phyloP scores from a whole-genome alignment of 2,888 invertebrate species.

The Rotaria macrura region DNA sequence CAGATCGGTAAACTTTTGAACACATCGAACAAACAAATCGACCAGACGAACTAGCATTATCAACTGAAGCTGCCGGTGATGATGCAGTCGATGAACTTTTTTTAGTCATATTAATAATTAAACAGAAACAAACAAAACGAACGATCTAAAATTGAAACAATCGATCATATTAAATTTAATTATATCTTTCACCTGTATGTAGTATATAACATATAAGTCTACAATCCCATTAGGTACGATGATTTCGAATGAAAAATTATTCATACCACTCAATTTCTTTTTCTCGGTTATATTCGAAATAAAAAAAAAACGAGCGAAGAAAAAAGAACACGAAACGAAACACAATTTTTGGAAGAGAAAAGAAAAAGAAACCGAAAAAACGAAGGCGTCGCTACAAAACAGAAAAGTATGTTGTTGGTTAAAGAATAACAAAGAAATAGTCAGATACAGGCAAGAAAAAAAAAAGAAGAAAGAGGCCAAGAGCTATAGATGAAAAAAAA shows the following conservation, averaged over 20 bases:
- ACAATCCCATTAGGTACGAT: neutral
- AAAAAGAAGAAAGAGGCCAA: neutral
- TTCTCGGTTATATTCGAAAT: neutral
- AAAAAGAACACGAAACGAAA: neutral
- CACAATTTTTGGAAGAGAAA: neutral
- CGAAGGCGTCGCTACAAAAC: neutral
- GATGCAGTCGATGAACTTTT: neutral
- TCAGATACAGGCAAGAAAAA: neutral
- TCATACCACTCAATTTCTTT: neutral
- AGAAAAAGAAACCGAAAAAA: neutral
- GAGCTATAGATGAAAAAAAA: neutral
- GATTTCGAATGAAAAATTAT: neutral
- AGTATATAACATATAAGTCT: neutral
- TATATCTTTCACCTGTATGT: too few species aligned
- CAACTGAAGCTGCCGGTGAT: neutral
- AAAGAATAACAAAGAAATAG: neutral
- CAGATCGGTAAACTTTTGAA: slow-evolving; percentile 7
- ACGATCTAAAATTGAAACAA: neutral
- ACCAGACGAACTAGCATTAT: neutral
- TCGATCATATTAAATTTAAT: neutral
- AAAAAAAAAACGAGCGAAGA: neutral
- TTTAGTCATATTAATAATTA: neutral
- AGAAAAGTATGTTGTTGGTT: neutral
- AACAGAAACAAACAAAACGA: neutral
- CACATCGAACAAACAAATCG: slow-evolving; percentile 10